These are phyloP conservation scores for Gobionotothen gibberifrons DNA, from an alignment of 2,797 vertebrate species.

Conservation along the genomic window DNA sequence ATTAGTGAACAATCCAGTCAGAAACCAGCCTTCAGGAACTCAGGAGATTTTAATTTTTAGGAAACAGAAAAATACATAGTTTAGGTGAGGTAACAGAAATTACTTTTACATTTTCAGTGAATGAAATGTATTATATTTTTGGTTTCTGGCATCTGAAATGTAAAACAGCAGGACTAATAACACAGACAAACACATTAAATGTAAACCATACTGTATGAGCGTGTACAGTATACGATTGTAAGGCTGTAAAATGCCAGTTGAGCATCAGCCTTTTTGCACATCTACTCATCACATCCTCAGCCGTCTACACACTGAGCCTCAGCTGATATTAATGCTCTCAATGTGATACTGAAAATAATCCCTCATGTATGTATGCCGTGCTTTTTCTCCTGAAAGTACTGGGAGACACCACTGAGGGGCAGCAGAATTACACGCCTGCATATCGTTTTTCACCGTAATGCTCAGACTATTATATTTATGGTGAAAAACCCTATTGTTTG, in stretches of 20 bases:
- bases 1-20: background rate
- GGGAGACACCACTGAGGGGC: conserved; percentile 74
- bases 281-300: conserved; percentile 55
- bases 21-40: background rate
- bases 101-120: conserved; percentile 25
- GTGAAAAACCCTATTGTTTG: conserved; percentile 36
- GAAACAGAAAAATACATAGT: background rate
- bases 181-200: conserved; percentile 58
- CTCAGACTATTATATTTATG: conserved; percentile 59
- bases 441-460: conserved; percentile 28
- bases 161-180: conserved; percentile 62
- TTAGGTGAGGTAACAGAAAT: conserved; percentile 4
- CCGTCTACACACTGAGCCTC: conserved; percentile 52
- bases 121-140: conserved; percentile 23
- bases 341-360: conserved; percentile 51
- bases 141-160: conserved; percentile 42
- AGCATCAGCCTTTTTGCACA: conserved; percentile 51
- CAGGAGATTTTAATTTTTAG: background rate
- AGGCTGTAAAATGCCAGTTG: conserved; percentile 42
- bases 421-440: conserved; percentile 69
- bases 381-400: conserved; percentile 9
- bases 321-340: conserved; percentile 64
- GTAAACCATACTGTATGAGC: conserved; percentile 15
- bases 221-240: conserved; percentile 4
- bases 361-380: background rate